Evolutionary conservation across 2,888 invertebrate genomes (phyloP).

Genomic region (Eupithecia insigniata): DNA sequence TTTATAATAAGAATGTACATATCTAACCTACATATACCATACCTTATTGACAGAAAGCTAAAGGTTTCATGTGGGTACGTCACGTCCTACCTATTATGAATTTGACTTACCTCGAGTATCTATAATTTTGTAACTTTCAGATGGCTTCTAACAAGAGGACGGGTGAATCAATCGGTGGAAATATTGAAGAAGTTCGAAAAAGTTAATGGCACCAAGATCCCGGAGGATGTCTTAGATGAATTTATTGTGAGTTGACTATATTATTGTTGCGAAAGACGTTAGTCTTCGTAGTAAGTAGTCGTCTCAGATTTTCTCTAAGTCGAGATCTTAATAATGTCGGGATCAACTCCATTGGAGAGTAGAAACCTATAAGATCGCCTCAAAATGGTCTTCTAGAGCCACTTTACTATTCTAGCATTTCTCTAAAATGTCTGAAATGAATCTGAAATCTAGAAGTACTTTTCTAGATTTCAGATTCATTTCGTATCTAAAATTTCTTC

Average conservation of each 20-base stretch:
- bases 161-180: slow-evolving; percentile 70
- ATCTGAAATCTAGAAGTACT: no score
- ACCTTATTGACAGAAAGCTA: not conserved
- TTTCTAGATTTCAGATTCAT: no score
- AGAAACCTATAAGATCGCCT: not conserved
- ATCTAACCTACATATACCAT: no score
- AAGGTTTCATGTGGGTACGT: not conserved
- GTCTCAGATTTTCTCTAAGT: not conserved
- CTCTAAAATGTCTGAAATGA: no score
- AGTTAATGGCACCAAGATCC: slow-evolving; percentile 74
- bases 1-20: no score
- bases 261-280: not conserved
- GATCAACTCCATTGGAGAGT: not conserved
- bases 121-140: slow-evolving; percentile 51
- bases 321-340: not conserved
- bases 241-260: slow-evolving; percentile 68
- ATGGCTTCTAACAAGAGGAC: slow-evolving; percentile 73
- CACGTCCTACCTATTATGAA: not conserved
- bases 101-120: not conserved
- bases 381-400: not conserved
- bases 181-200: slow-evolving; percentile 72
- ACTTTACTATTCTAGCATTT: not conserved
- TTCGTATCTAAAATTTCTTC: no score
- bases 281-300: not conserved
- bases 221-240: slow-evolving; percentile 76